Percentiles rank a stretch among this genome's conserved stretches.
These are phyloP conservation scores for Coilia nasus DNA, from an alignment of 2,797 vertebrate genomes.

Conservation along the genomic window DNA sequence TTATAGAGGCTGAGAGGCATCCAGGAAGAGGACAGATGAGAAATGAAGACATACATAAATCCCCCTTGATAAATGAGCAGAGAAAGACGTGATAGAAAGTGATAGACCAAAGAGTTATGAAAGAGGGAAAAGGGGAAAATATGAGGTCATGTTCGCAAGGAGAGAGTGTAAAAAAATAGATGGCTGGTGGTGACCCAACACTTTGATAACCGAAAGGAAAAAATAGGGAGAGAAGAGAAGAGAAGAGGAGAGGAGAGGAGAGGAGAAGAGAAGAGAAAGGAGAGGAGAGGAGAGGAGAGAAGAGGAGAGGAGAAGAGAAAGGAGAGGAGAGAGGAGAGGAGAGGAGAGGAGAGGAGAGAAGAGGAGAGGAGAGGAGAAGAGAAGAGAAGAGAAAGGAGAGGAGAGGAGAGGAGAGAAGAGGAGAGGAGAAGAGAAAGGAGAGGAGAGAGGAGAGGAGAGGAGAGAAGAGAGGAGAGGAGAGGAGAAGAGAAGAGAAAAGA, in stretches of 20 bases:
- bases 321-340: background rate
- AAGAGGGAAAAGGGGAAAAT: too few species aligned
- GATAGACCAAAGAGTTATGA: background rate
- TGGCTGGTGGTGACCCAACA: too few species aligned
- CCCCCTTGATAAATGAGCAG: background rate
- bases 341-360: too few species aligned
- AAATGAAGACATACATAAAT: background rate
- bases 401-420: too few species aligned
- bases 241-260: background rate
- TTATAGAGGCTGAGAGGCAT: background rate
- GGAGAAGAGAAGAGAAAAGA: too few species aligned
- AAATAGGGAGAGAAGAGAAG: slow-evolving; percentile 23
- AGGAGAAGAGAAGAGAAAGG: background rate
- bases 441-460: too few species aligned
- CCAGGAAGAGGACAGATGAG: background rate
- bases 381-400: too few species aligned
- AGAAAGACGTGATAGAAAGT: background rate
- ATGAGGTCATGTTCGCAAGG: too few species aligned
- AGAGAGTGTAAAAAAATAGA: too few species aligned
- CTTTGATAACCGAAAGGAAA: too few species aligned
- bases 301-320: background rate
- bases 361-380: too few species aligned
- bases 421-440: background rate
- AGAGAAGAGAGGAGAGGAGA: too few species aligned
- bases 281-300: background rate